A percentile compares a stretch with the other conserved stretches of the same genome.
phyloP scores from a whole-genome alignment of 2,797 vertebrate species.

The Prunella strophiata region DNA sequence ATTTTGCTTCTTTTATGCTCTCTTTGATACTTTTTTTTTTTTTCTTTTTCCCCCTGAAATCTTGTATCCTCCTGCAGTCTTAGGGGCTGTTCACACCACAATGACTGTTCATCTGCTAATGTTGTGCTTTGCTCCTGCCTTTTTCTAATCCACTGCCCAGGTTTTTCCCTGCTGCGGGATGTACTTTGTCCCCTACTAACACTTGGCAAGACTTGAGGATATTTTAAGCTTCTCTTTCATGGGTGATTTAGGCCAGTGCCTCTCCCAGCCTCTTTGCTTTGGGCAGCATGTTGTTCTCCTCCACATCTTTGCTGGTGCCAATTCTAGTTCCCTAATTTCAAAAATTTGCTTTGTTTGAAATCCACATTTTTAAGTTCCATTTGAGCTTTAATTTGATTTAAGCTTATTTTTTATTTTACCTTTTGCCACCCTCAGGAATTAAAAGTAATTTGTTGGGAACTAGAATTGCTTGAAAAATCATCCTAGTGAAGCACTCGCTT shows the following conservation, averaged over 20 bases:
- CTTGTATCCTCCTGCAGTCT: neutral
- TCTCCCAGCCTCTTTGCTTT: neutral
- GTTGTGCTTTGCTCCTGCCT: neutral
- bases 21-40: neutral
- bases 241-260: neutral
- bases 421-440: neutral
- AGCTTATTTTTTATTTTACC: neutral
- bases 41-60: neutral
- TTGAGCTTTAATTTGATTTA: neutral
- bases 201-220: neutral
- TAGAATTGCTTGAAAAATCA: neutral
- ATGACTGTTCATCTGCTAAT: neutral
- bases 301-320: neutral
- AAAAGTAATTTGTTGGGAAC: neutral
- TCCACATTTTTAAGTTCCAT: neutral
- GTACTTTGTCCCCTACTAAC: neutral
- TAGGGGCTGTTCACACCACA: neutral
- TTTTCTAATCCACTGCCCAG: neutral
- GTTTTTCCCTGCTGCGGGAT: neutral
- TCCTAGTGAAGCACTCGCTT: accelerated
- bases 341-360: neutral
- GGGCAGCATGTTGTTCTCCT: neutral
- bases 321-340: neutral
- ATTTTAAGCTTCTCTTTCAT: neutral
- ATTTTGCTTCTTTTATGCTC: neutral